These are phyloP conservation scores for Hippocampus mohnikei DNA, from an alignment of 2,113 vertebrate species.

Conservation along the genomic window DNA sequence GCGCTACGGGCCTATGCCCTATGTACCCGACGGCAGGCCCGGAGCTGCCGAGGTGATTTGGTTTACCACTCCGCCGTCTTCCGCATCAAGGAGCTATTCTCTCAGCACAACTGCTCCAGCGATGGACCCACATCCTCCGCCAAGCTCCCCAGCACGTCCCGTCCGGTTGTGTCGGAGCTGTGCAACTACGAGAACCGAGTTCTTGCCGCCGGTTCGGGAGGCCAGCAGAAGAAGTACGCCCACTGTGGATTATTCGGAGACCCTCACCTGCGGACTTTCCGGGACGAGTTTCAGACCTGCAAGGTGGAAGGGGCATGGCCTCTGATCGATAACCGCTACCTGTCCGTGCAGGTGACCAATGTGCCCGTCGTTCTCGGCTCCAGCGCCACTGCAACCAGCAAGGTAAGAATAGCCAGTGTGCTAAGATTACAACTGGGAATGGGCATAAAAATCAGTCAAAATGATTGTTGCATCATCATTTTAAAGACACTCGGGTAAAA, in stretches of 20 bases:
- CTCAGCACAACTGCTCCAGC: conserved; percentile 80
- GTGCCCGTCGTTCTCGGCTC: conserved; percentile 78
- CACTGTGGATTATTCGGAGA: conserved; percentile 83
- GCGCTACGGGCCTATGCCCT: conserved; percentile 74
- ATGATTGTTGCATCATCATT: neutral
- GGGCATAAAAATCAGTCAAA: neutral
- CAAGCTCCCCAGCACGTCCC: conserved; percentile 62
- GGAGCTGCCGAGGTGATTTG: conserved; percentile 76
- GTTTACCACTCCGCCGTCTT: conserved; percentile 80
- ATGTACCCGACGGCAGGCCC: conserved; percentile 75
- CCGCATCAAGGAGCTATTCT: conserved; percentile 79
- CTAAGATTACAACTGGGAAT: neutral
- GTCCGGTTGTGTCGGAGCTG: conserved; percentile 63
- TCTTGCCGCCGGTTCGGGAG: conserved; percentile 41
- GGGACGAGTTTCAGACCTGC: conserved; percentile 82
- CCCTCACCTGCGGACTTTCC: conserved; percentile 79
- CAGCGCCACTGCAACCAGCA: conserved; percentile 81
- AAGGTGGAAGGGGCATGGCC: conserved; percentile 83
- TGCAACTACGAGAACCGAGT: conserved; percentile 73
- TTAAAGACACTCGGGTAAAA: too few species aligned
- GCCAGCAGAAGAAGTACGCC: conserved; percentile 72
- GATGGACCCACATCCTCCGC: conserved; percentile 76
- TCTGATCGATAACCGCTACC: conserved; percentile 78
- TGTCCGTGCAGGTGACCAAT: conserved; percentile 83
- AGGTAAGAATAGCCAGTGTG: conserved; percentile 58